Conservation (phyloP, 1,140 invertebrate species). For the Diorhabda elongata region DNA sequence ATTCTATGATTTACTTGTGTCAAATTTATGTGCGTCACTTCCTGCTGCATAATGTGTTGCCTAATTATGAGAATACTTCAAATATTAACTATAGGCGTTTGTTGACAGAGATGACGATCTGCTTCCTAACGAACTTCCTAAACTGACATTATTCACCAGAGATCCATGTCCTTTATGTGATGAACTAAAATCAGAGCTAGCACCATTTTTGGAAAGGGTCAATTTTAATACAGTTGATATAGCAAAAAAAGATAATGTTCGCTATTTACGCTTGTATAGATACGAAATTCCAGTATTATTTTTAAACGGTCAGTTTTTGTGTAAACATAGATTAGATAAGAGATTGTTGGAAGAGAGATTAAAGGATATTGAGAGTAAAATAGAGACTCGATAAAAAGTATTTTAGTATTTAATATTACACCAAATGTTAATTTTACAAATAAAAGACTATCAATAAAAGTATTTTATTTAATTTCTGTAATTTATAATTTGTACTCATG, state of each 20-base stretch:
- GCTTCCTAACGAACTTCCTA: constrained; percentile 44
- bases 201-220: constrained; percentile 58
- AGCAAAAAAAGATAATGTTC: constrained; percentile 63
- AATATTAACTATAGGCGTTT: no score
- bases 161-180: constrained; percentile 78
- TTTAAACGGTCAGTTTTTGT: constrained; percentile 76
- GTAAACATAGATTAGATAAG: constrained; percentile 73
- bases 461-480: no score
- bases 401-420: not conserved
- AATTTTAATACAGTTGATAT: constrained; percentile 69
- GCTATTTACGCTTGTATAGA: constrained; percentile 70
- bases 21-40: no score
- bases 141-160: constrained; percentile 77
- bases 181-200: constrained; percentile 66
- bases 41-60: no score
- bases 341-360: constrained; percentile 52
- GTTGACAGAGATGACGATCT: constrained; percentile 23
- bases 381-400: not conserved
- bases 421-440: no score
- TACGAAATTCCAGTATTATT: constrained; percentile 86
- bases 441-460: no score
- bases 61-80: no score
- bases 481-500: no score
- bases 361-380: constrained; percentile 19
- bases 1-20: no score